Evolutionary conservation across 2,888 invertebrate species (phyloP), one percentile per base, ranked within the genome.

Genomic region (Zeuzera pyrina): DNA sequence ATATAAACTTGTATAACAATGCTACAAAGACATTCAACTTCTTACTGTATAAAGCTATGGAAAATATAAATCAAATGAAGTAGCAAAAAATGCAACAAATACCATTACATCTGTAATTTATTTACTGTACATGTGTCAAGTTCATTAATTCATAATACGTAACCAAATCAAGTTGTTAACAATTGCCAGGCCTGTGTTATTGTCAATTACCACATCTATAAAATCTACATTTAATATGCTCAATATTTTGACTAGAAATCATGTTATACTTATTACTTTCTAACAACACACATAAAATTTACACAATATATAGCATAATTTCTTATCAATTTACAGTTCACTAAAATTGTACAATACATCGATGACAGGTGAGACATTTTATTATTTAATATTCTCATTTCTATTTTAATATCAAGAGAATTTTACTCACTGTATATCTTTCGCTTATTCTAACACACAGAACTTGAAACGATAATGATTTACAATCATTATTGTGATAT

Each of bases 231-330:
- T 32, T 70, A 73, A 76, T 79, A 78, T 76, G 79, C 70, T 83
- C 76, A 77, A 81, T 79, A 78, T 74, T 79, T 79, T 84, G 84
- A 84, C 84, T 84, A 84, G 84, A 84, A 83, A 79, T 77, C 81
- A 76, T 81, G 74, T 77, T 77, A 71, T 71, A 74, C 66, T 72
- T 68, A 72, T 73, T 76, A 77, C 59, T 69, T 65, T 74, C 72
- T 76, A 79, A 77, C 67, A 77, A 77, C 77, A 78, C 74, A 70
- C 71, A 73, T 62, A 63, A 52, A 68, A 72, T 79, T 69, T 81
- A 81, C 79, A 81, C 55, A 57, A 60, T 71, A 74, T 77, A 78
- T 76, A 76, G 69, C 73, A 74, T 68, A 43, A 70, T 71, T 73
- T 73, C 67, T 68, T 72, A 72, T 71, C 61, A 53, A 74, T 78